phyloP scores from a whole-genome alignment of 2,888 invertebrate genomes.

The Clistopyga incitator region DNA sequence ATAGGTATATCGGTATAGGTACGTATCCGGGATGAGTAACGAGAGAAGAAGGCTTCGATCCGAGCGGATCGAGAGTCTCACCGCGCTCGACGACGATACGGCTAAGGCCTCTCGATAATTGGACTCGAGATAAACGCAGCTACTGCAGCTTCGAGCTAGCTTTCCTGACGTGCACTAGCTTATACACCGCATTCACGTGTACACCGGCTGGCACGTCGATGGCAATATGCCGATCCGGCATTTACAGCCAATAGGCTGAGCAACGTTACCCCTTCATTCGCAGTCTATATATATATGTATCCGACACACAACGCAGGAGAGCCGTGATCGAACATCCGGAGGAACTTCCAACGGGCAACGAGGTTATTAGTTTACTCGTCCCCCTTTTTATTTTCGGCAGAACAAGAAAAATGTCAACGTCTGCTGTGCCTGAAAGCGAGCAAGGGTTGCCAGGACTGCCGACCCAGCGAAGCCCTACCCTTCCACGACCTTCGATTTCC shows the following conservation, averaged over 20 bases:
- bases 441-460: slow-evolving; percentile 50
- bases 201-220: slow-evolving; percentile 26
- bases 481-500: slow-evolving; percentile 63
- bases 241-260: slow-evolving; percentile 50
- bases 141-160: slow-evolving; percentile 26
- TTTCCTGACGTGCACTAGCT: slow-evolving; percentile 27
- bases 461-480: slow-evolving; percentile 57
- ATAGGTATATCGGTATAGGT: no score
- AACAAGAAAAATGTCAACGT: neutral
- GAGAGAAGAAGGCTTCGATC: slow-evolving; percentile 52
- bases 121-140: slow-evolving; percentile 57
- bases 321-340: slow-evolving; percentile 46
- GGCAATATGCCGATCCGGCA: slow-evolving; percentile 46
- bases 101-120: slow-evolving; percentile 55
- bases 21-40: neutral
- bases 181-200: slow-evolving; percentile 23
- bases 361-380: slow-evolving; percentile 36
- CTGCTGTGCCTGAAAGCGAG: slow-evolving; percentile 28
- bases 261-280: slow-evolving; percentile 46
- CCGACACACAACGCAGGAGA: slow-evolving; percentile 8
- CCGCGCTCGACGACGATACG: slow-evolving; percentile 28
- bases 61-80: slow-evolving; percentile 27
- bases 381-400: slow-evolving; percentile 9
- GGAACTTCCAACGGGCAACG: slow-evolving; percentile 18
- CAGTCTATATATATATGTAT: slow-evolving; percentile 14